These are phyloP conservation scores for Zaprionus inermis DNA, from an alignment of 1,140 invertebrate species.

Conservation along the genomic window DNA sequence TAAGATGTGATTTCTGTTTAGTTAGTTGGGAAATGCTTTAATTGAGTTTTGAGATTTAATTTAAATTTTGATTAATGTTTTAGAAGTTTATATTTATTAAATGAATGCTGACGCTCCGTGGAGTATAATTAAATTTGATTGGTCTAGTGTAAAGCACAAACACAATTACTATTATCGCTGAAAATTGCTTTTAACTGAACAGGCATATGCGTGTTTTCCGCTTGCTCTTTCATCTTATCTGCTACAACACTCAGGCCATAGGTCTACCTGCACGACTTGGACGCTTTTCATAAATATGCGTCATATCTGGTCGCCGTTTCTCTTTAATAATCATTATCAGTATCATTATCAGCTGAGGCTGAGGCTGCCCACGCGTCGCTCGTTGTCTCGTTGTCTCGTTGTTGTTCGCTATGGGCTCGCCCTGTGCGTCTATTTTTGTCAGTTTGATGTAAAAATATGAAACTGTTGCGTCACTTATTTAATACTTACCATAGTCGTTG, in stretches of 20 bases:
- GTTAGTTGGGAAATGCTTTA: no score
- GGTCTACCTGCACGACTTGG: neutral
- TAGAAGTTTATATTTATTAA: no score
- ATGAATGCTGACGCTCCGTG: no score
- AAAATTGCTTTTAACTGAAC: neutral
- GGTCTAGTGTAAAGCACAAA: neutral
- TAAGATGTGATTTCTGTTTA: no score
- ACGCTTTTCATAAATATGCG: constrained; percentile 6
- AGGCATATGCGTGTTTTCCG: constrained; percentile 2
- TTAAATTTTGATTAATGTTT: neutral
- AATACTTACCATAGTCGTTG: constrained; percentile 47
- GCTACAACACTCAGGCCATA: neutral
- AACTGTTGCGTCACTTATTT: constrained; percentile 64
- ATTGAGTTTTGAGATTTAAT: neutral
- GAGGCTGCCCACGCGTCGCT: constrained; percentile 18
- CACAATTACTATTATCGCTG: neutral
- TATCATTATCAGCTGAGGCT: constrained; percentile 19
- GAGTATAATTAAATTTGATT: neutral
- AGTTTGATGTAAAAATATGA: constrained; percentile 63
- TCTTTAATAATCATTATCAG: neutral
- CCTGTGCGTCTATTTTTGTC: constrained; percentile 24
- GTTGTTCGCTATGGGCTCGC: neutral
- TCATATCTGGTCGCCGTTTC: constrained; percentile 3
- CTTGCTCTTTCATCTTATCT: constrained; percentile 6
- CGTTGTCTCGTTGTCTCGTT: constrained; percentile 16